Percentiles rank a stretch among this genome's conserved stretches.
phyloP scores from a whole-genome alignment of 1,140 invertebrate species.

The Nebria ingens region DNA sequence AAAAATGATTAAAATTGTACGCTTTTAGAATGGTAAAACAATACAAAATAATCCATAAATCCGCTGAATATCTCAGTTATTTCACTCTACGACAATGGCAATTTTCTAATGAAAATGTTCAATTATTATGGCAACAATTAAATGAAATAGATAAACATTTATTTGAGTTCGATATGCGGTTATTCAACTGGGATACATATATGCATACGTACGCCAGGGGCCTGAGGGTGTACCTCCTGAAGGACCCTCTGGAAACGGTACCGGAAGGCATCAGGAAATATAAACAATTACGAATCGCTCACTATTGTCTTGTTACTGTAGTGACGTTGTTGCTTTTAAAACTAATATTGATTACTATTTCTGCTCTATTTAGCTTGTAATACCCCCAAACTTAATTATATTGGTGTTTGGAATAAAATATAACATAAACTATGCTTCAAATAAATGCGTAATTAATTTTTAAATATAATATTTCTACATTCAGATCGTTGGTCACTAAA shows the following conservation, averaged over 20 bases:
- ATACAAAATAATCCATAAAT: conserved; percentile 56
- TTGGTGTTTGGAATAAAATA: too few relatives aligned
- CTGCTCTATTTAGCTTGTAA: too few relatives aligned
- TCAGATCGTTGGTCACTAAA: too few relatives aligned
- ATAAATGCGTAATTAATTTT: too few relatives aligned
- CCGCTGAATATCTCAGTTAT: conserved; percentile 44
- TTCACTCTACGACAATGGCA: conserved; percentile 43
- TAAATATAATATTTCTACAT: too few relatives aligned
- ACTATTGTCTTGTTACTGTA: conserved; percentile 12
- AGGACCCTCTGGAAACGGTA: conserved; percentile 56
- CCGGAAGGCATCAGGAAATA: conserved; percentile 34
- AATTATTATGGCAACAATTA: conserved; percentile 40
- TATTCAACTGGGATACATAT: conserved; percentile 47
- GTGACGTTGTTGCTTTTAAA: conserved; percentile 10
- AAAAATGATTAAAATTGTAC: too few relatives aligned
- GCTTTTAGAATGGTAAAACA: conserved; percentile 49
- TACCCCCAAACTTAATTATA: too few relatives aligned
- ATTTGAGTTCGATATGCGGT: conserved; percentile 47
- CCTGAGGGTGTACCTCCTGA: conserved; percentile 55
- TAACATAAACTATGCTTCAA: too few relatives aligned
- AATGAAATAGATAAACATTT: conserved; percentile 41
- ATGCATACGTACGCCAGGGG: conserved; percentile 51
- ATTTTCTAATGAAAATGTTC: conserved; percentile 49
- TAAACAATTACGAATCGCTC: conserved; percentile 10
- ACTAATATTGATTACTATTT: neutral